These are phyloP conservation scores for Sitta europaea DNA, from an alignment of 2,113 vertebrate species.

Conservation along the genomic window DNA sequence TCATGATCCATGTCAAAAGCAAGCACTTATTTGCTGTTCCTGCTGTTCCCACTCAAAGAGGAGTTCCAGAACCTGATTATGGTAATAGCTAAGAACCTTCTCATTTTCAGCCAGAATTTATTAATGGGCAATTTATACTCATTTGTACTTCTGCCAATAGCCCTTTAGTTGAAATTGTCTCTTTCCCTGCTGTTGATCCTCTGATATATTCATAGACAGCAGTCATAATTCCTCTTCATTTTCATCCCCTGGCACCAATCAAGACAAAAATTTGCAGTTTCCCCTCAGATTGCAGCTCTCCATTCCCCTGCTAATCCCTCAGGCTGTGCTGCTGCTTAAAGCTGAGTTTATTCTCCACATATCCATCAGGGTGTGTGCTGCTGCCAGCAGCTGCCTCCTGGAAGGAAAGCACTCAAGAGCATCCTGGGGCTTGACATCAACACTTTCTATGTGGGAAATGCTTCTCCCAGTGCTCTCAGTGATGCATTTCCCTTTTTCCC, in stretches of 20 bases:
- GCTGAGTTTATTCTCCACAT: neutral
- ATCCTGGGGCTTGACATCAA: neutral
- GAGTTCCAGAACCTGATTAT: slow-evolving; percentile 37
- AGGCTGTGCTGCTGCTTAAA: neutral
- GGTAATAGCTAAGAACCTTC: slow-evolving; percentile 11
- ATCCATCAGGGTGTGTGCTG: neutral
- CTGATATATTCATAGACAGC: slow-evolving; percentile 15
- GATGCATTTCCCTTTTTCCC: neutral
- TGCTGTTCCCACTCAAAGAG: neutral
- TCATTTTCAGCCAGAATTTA: slow-evolving; percentile 44
- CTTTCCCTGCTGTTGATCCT: neutral
- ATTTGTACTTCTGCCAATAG: slow-evolving; percentile 53
- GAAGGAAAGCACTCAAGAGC: neutral
- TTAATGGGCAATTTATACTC: slow-evolving; percentile 52
- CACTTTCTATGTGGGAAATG: fast-evolving
- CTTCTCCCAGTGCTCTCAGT: neutral
- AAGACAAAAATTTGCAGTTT: neutral
- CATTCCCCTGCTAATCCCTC: neutral
- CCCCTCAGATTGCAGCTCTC: neutral
- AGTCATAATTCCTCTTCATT: slow-evolving; percentile 28
- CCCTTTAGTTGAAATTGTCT: slow-evolving; percentile 40
- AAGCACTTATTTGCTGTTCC: slow-evolving; percentile 19
- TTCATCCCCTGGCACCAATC: neutral
- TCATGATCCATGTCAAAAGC: neutral
- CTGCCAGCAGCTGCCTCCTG: neutral